These are phyloP conservation scores for Tribolium freemani DNA, from an alignment of 2,888 invertebrate species.

Conservation along the genomic window DNA sequence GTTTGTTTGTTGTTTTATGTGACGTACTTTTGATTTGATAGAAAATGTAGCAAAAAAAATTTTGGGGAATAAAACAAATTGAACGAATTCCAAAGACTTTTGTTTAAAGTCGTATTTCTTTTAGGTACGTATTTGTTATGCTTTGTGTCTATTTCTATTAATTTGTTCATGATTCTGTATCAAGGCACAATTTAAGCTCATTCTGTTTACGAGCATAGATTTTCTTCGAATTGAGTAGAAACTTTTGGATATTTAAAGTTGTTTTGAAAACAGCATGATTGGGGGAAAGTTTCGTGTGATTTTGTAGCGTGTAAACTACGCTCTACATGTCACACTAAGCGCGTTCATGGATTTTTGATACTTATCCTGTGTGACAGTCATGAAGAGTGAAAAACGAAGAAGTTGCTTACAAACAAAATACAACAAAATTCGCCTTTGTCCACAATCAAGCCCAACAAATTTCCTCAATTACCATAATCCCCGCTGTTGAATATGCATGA, in stretches of 20 bases:
- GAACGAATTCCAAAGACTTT: no score
- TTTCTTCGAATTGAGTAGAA: conserved; percentile 9
- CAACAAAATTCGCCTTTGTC: conserved; percentile 8
- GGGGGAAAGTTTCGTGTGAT: conserved; percentile 37
- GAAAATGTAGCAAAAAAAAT: no score
- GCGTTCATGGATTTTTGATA: conserved; percentile 45
- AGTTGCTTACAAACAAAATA: background rate
- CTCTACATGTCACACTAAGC: conserved; percentile 47
- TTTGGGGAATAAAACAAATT: no score
- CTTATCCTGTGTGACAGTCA: conserved; percentile 41
- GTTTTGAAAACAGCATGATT: conserved; percentile 38
- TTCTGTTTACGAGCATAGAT: background rate
- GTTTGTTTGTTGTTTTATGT: no score
- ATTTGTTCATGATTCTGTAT: no score
- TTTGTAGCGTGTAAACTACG: conserved; percentile 39
- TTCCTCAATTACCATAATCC: conserved; percentile 29
- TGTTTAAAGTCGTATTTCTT: no score
- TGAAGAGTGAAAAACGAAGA: conserved; percentile 21
- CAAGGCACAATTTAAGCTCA: no score
- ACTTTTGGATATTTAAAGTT: conserved; percentile 6
- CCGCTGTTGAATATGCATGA: conserved; percentile 52
- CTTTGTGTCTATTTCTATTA: no score
- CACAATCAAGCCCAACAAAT: conserved; percentile 6
- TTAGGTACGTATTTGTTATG: no score
- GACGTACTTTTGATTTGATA: no score